phyloP scores from a whole-genome alignment of 2,888 invertebrate genomes.

The Caenorhabditis sp. region DNA sequence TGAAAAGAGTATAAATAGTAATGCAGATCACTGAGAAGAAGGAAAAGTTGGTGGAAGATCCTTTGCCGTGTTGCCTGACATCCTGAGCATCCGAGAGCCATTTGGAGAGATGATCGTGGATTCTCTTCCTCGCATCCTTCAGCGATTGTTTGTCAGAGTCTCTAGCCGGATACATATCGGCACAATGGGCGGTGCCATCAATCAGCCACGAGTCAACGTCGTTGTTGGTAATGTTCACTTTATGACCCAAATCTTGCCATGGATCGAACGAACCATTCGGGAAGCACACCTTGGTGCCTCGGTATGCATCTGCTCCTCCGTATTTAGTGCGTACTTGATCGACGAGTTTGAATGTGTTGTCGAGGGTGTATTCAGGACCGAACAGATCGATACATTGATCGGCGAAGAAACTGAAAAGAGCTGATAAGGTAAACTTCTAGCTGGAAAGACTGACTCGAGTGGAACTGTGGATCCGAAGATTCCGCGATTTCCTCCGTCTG shows the following conservation, averaged over 20 bases:
- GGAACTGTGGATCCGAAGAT: slow-evolving; percentile 73
- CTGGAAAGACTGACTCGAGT: slow-evolving; percentile 61
- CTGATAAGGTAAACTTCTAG: too few relatives aligned
- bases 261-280: slow-evolving; percentile 72
- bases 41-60: slow-evolving; percentile 25
- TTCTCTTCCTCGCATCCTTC: slow-evolving; percentile 58
- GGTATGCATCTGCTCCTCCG: slow-evolving; percentile 64
- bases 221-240: slow-evolving; percentile 33
- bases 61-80: slow-evolving; percentile 8
- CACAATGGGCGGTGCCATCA: slow-evolving; percentile 75
- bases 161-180: slow-evolving; percentile 74
- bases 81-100: slow-evolving; percentile 63
- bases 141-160: slow-evolving; percentile 56
- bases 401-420: slow-evolving; percentile 64
- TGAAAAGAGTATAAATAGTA: not conserved
- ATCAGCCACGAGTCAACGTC: slow-evolving; percentile 70
- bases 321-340: slow-evolving; percentile 59
- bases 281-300: slow-evolving; percentile 72
- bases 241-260: slow-evolving; percentile 68
- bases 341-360: slow-evolving; percentile 58
- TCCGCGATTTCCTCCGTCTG: slow-evolving; percentile 85
- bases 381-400: slow-evolving; percentile 71
- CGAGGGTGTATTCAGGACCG: slow-evolving; percentile 60
- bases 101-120: slow-evolving; percentile 62
- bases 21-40: not conserved